A percentile compares a stretch with the other conserved stretches of the same genome.
Conservation (phyloP, 2,888 invertebrate species). For the Torymus texanus region DNA sequence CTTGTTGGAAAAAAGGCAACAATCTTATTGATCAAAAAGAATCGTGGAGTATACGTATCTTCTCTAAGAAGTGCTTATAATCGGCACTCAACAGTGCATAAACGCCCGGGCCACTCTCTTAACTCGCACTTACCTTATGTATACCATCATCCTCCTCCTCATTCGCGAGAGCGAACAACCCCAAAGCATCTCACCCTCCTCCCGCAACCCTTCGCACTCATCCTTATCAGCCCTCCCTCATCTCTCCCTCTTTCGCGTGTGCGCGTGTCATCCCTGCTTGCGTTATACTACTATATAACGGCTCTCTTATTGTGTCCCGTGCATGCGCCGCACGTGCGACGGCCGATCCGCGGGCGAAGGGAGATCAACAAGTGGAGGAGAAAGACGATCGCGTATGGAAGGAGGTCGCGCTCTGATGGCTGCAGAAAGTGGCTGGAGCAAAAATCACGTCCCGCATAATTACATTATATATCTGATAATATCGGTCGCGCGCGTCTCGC, state of each 20-base stretch:
- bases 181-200: not conserved
- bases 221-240: constrained; percentile 23
- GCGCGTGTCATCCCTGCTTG: too few species aligned
- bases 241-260: not conserved
- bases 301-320: too few species aligned
- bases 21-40: too few species aligned
- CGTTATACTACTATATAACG: too few species aligned
- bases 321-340: not conserved
- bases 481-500: constrained; percentile 64
- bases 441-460: constrained; percentile 71
- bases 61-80: too few species aligned
- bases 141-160: too few species aligned
- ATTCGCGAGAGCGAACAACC: not conserved
- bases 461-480: constrained; percentile 69
- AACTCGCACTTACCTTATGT: too few species aligned
- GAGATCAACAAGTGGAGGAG: constrained; percentile 28
- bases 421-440: too few species aligned
- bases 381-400: not conserved
- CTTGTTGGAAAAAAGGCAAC: too few species aligned
- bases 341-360: not conserved
- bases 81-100: too few species aligned
- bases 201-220: constrained; percentile 16
- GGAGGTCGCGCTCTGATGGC: not conserved
- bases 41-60: too few species aligned
- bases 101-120: too few species aligned